phyloP scores from a whole-genome alignment of 1,140 invertebrate species.

The Philopotamus ludificatus region DNA sequence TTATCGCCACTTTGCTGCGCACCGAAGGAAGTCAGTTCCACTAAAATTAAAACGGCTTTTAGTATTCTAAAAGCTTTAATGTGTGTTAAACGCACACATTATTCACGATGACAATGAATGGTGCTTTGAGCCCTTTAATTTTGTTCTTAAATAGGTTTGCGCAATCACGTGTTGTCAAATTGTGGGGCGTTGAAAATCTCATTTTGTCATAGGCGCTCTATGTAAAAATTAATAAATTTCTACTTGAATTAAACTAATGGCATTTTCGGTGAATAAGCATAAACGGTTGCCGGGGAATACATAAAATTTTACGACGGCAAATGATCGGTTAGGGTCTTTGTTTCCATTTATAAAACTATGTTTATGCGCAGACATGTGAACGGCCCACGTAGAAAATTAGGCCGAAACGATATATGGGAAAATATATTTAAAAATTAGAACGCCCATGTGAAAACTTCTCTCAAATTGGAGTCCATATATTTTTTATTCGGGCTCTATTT shows the following conservation, averaged over 20 bases:
- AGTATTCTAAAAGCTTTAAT: conserved; percentile 32
- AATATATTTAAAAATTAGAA: no score
- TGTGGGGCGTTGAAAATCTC: neutral
- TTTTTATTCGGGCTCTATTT: neutral
- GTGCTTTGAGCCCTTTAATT: conserved; percentile 1
- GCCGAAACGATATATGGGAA: no score
- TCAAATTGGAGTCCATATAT: no score
- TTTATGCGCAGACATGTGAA: conserved; percentile 15
- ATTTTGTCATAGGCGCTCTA: no score
- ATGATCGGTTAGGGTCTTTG: conserved; percentile 27
- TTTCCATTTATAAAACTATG: conserved; percentile 28
- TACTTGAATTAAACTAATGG: no score
- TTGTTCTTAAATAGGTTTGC: neutral
- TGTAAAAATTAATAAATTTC: no score
- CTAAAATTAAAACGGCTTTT: conserved; percentile 30
- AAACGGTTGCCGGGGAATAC: no score
- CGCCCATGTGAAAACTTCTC: no score
- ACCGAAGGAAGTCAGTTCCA: conserved; percentile 1
- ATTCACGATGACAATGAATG: conserved; percentile 21
- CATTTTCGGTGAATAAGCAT: no score
- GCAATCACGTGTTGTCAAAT: neutral
- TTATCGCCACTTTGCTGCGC: conserved; percentile 30
- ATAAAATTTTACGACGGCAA: conserved; percentile 41
- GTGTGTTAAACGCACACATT: conserved; percentile 31
- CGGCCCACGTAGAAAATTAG: neutral